phyloP scores from a whole-genome alignment of 1,140 invertebrate genomes.

The Ruditapes philippinarum region DNA sequence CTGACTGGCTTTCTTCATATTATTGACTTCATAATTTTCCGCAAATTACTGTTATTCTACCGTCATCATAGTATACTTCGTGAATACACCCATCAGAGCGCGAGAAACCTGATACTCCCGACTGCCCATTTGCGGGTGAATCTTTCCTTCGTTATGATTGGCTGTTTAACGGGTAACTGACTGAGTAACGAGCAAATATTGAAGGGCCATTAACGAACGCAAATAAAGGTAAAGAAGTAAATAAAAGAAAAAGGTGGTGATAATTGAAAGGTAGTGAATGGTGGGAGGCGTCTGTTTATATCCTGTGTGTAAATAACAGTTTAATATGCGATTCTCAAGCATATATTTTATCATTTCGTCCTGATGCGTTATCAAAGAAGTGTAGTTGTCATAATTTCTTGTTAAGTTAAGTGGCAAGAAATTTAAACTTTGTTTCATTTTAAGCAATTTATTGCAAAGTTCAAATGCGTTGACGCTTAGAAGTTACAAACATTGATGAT shows the following conservation, averaged over 20 bases:
- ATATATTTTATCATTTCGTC: conserved; percentile 34
- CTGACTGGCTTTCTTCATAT: background rate
- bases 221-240: conserved; percentile 45
- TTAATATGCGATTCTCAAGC: conserved; percentile 14
- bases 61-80: background rate
- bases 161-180: conserved; percentile 41
- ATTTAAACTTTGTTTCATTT: background rate
- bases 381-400: background rate
- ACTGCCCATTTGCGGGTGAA: conserved; percentile 10
- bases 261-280: conserved; percentile 21
- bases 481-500: too few species aligned
- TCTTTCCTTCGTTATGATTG: background rate
- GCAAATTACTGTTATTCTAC: conserved; percentile 9
- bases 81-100: background rate
- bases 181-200: conserved; percentile 38
- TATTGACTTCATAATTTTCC: background rate
- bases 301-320: conserved; percentile 14
- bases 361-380: background rate
- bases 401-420: background rate
- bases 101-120: background rate
- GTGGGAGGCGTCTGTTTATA: background rate
- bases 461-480: too few species aligned
- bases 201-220: conserved; percentile 23
- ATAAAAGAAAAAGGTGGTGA: conserved; percentile 26
- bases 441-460: too few species aligned